Conservation (phyloP, 2,797 vertebrate species). For the Cynopterus sphinx region DNA sequence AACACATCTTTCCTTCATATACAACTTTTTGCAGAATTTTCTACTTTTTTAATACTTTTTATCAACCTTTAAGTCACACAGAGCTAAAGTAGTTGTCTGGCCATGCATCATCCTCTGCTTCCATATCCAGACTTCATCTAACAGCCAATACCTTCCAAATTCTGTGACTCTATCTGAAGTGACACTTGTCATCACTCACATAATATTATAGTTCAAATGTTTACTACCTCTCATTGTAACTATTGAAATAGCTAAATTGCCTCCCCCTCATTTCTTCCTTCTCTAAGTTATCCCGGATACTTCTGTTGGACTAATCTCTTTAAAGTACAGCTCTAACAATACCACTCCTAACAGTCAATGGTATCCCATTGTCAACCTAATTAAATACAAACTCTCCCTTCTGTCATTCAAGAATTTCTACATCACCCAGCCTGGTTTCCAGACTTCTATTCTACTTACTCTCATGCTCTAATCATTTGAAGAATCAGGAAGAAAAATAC, state of each 20-base stretch:
- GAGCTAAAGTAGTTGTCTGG: not conserved
- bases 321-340: not conserved
- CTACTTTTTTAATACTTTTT: not conserved
- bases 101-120: not conserved
- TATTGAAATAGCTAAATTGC: not conserved
- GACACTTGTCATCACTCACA: not conserved
- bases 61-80: not conserved
- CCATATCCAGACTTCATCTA: not conserved
- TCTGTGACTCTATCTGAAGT: not conserved
- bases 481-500: slow-evolving; percentile 11
- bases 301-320: not conserved
- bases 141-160: not conserved
- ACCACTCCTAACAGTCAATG: not conserved
- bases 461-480: not conserved
- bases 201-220: not conserved
- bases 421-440: not conserved
- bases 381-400: not conserved
- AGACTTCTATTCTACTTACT: not conserved
- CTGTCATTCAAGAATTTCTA: not conserved
- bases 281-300: not conserved
- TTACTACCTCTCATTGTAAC: not conserved
- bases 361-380: not conserved
- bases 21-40: not conserved
- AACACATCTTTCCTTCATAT: not conserved
- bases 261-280: not conserved